Conservation (phyloP, 92 coral and sea anemone species). For the Parazoanthus darwini region DNA sequence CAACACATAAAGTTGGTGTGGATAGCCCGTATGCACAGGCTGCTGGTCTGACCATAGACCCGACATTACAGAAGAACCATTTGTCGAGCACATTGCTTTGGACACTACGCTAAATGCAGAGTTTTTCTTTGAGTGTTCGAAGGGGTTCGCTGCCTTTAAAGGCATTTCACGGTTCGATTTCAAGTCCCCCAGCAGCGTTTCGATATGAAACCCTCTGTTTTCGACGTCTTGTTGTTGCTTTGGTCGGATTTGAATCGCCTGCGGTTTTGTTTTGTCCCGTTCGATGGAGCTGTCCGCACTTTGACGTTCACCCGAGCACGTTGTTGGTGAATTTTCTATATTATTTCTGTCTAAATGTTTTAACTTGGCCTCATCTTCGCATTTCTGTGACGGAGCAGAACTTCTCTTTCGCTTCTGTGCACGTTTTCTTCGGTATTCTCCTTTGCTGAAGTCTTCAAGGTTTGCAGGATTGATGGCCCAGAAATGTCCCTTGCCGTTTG, state of each 20-base stretch:
- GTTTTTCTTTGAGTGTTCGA: not conserved
- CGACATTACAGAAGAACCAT: not conserved
- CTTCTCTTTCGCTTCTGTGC: slow-evolving; percentile 50
- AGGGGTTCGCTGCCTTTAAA: slow-evolving; percentile 1
- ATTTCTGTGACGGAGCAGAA: slow-evolving; percentile 21
- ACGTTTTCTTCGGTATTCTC: slow-evolving; percentile 54
- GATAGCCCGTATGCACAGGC: not conserved
- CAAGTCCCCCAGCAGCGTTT: slow-evolving; percentile 32
- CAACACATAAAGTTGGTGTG: not conserved
- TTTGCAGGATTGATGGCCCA: slow-evolving; percentile 67
- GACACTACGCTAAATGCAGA: slow-evolving; percentile 38
- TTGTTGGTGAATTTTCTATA: not conserved
- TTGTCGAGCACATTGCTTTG: not conserved
- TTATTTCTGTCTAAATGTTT: not conserved
- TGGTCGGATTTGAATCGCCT: not conserved
- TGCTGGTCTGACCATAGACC: not conserved
- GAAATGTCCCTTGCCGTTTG: slow-evolving; percentile 57
- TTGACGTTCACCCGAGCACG: not conserved
- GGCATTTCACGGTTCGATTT: slow-evolving; percentile 7
- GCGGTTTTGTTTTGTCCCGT: not conserved
- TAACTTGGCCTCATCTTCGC: not conserved
- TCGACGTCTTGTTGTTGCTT: not conserved
- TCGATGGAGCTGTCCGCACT: not conserved
- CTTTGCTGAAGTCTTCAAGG: slow-evolving; percentile 60
- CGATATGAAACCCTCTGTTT: slow-evolving; percentile 36